These are phyloP conservation scores for Mellilla xanthometata DNA, from an alignment of 2,888 invertebrate species.

Conservation along the genomic window DNA sequence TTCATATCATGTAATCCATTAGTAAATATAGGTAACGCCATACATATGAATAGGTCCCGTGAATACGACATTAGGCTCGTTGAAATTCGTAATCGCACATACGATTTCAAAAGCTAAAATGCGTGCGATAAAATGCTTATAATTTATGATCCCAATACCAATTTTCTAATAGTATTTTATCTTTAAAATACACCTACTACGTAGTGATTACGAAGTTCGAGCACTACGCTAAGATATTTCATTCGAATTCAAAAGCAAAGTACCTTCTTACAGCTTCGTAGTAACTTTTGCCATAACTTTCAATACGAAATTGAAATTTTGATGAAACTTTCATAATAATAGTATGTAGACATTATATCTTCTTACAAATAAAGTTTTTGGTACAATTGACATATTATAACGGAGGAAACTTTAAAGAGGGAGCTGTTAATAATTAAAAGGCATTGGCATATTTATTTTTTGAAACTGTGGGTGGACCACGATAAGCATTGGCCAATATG, in stretches of 20 bases:
- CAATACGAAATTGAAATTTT: slow-evolving; percentile 7
- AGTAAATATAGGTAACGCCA: slow-evolving; percentile 40
- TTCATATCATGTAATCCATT: slow-evolving; percentile 50
- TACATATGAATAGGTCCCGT: slow-evolving; percentile 36
- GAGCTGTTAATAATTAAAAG: too few species aligned
- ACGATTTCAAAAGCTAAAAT: slow-evolving; percentile 7
- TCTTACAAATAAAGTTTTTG: background rate
- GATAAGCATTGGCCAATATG: too few species aligned
- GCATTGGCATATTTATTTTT: too few species aligned
- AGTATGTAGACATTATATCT: background rate
- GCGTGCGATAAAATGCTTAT: background rate
- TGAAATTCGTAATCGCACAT: slow-evolving; percentile 21
- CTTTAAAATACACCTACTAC: slow-evolving; percentile 2
- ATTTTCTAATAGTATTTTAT: background rate
- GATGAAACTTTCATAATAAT: background rate
- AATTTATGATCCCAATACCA: slow-evolving; percentile 4
- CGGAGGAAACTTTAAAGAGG: background rate
- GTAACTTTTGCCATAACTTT: slow-evolving; percentile 4
- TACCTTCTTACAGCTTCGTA: background rate
- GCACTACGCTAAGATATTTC: slow-evolving; percentile 10
- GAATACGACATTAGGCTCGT: slow-evolving; percentile 37
- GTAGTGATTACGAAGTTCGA: slow-evolving; percentile 2
- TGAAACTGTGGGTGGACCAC: too few species aligned
- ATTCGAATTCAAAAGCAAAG: slow-evolving; percentile 6
- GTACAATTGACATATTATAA: background rate